These are phyloP conservation scores for Drosophila yooni DNA, from an alignment of 2,888 invertebrate genomes.

Conservation along the genomic window DNA sequence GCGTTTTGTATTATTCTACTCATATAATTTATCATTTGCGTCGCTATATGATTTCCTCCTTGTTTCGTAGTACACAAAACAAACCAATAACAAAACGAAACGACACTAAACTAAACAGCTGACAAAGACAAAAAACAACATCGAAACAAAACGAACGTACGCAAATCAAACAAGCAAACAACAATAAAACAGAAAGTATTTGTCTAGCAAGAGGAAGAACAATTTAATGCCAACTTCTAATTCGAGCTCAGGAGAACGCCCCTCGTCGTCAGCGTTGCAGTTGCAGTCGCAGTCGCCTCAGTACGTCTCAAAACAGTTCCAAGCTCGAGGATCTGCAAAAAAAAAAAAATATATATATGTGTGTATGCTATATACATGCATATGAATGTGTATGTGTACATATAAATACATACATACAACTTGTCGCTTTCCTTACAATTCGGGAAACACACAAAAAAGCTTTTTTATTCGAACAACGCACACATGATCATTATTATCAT, in stretches of 20 bases:
- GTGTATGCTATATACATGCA: not conserved
- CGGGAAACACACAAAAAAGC: not conserved
- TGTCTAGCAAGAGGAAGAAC: constrained; percentile 11
- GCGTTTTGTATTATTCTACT: constrained; percentile 86
- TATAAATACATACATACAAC: not conserved
- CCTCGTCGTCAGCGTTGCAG: constrained; percentile 14
- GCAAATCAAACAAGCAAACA: constrained; percentile 4
- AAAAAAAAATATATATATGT: not conserved
- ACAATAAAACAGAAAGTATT: constrained; percentile 1
- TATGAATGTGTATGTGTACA: not conserved
- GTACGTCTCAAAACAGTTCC: constrained; percentile 46
- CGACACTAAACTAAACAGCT: constrained; percentile 3
- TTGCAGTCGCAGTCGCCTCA: constrained; percentile 34
- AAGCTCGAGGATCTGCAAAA: constrained; percentile 25
- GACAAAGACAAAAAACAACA: constrained; percentile 2
- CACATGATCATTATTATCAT: not conserved
- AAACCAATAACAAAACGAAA: constrained; percentile 17
- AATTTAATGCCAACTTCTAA: constrained; percentile 8
- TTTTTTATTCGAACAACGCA: not conserved
- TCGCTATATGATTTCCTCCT: constrained; percentile 85
- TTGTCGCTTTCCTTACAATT: not conserved
- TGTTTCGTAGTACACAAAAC: constrained; percentile 83
- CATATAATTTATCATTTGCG: constrained; percentile 85
- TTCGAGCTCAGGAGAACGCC: constrained; percentile 7
- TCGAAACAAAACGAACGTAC: constrained; percentile 11